Base-by-base conservation (phyloP, 2,797 vertebrate genomes). In the Tamandua tetradactyla region DNA sequence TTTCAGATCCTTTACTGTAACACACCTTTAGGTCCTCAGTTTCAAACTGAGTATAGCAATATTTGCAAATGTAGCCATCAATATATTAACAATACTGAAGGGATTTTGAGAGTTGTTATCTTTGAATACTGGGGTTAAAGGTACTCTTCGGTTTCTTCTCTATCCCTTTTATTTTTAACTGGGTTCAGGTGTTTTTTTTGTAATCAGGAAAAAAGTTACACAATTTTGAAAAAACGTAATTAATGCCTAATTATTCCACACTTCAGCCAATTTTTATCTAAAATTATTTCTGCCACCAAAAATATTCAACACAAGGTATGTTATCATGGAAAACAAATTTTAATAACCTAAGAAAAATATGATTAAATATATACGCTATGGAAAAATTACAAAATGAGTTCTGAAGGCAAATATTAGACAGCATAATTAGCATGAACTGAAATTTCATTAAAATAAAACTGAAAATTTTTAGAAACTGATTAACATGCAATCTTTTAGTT, bases 281-380 rank as follows among this genome's bases (percentile, higher is more conserved):
- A 94, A 91, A 89, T 76, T 22, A 89, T 76, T 87, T 92, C 42
- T 90, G 57, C 12, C 27, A 92, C 59, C 68, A 83, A 89, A 81
- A 95, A 87, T 68, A 92, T 32, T 94, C 37, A 84, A 47, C 1
- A 86, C 42, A 84, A 90, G 42, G 15, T 49, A 59, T 82, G 25
- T 30, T 25, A 68, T 37, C 55, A 76, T 42, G 32, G 32, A 47
- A 80, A 93, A 72, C 18, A 85, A 90, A 47, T 87, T 82, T 57
- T 79, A 94, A 57, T 72, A 74, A 87, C 40, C 44, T 76, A 87
- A 91, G 83, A 40, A 93, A 90, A 96, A 85, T 72, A 62, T 40
- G 18, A 76, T 62, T 90, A 87, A 80, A 55, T 68, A 68, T 57
- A 82, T 37, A 14, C 62, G 37, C 44, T 84, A 84, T 64, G 14